A percentile compares a stretch with the other conserved stretches of the same genome.
Conservation (phyloP, 2,797 vertebrate species). For the Macropus fuliginosus region DNA sequence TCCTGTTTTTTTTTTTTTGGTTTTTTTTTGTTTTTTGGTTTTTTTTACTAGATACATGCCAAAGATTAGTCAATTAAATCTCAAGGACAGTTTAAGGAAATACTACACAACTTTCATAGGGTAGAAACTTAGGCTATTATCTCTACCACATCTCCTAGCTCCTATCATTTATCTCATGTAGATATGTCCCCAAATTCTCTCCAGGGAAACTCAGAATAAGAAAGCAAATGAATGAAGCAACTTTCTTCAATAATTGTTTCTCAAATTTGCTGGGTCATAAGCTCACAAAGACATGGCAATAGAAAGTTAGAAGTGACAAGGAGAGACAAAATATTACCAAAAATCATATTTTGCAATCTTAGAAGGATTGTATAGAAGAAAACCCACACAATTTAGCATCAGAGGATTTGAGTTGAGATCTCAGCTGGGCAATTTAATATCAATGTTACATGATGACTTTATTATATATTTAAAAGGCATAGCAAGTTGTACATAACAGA, state of each 20-base stretch:
- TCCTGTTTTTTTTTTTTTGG: neutral
- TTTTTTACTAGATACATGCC: neutral
- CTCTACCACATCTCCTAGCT: neutral
- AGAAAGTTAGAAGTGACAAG: neutral
- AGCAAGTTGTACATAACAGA: too few relatives aligned
- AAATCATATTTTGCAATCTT: neutral
- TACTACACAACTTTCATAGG: neutral
- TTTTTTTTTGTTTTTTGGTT: neutral
- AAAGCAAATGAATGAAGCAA: neutral
- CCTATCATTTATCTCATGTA: neutral
- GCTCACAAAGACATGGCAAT: neutral
- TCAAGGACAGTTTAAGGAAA: neutral
- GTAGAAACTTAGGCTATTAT: neutral
- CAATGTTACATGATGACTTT: neutral
- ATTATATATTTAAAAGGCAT: too few relatives aligned
- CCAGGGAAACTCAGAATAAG: neutral
- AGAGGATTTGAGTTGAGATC: neutral
- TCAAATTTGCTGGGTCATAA: neutral
- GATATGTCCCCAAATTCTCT: neutral
- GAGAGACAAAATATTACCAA: neutral
- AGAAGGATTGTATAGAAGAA: neutral
- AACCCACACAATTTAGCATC: neutral
- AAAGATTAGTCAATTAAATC: neutral
- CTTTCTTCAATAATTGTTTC: neutral
- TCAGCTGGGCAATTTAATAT: neutral